phyloP scores from a whole-genome alignment of 1,140 invertebrate genomes.

The Apis cerana region DNA sequence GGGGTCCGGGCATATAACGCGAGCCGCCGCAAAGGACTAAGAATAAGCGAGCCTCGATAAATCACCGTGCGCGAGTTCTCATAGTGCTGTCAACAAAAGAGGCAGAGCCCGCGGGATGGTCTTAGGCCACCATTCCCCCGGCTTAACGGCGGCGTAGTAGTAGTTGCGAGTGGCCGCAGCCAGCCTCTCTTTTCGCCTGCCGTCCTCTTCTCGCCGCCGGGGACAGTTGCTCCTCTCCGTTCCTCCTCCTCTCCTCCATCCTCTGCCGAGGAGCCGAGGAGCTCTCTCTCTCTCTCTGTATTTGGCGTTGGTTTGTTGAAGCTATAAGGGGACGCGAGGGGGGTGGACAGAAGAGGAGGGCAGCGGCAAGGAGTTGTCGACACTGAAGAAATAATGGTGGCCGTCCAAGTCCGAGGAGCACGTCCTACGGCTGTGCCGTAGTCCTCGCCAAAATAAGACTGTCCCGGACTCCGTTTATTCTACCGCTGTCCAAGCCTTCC shows the following conservation, averaged over 20 bases:
- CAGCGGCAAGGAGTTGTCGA: constrained; percentile 68
- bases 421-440: constrained; percentile 53
- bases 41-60: constrained; percentile 63
- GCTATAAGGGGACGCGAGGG: constrained; percentile 62
- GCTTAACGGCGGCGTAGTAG: constrained; percentile 58
- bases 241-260: neutral
- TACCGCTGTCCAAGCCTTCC: constrained; percentile 61
- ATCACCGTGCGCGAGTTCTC: constrained; percentile 66
- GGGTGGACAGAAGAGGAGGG: constrained; percentile 60
- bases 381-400: constrained; percentile 70
- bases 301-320: constrained; percentile 65
- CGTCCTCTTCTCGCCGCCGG: constrained; percentile 32
- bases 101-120: constrained; percentile 63
- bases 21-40: constrained; percentile 64
- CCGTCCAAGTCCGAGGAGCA: constrained; percentile 55
- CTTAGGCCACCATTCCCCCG: constrained; percentile 58
- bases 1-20: constrained; percentile 52
- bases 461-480: constrained; percentile 66
- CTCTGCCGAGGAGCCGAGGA: too few relatives aligned
- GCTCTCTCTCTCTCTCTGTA: constrained; percentile 55
- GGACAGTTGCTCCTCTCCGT: constrained; percentile 37
- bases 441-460: constrained; percentile 69
- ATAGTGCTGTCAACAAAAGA: constrained; percentile 68
- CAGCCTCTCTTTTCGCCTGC: neutral
- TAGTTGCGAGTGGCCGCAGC: constrained; percentile 47